Percentiles rank a stretch among this genome's conserved stretches.
Evolutionary conservation across 2,797 vertebrate genomes (phyloP).

Genomic region (Chloroceryle amazona): DNA sequence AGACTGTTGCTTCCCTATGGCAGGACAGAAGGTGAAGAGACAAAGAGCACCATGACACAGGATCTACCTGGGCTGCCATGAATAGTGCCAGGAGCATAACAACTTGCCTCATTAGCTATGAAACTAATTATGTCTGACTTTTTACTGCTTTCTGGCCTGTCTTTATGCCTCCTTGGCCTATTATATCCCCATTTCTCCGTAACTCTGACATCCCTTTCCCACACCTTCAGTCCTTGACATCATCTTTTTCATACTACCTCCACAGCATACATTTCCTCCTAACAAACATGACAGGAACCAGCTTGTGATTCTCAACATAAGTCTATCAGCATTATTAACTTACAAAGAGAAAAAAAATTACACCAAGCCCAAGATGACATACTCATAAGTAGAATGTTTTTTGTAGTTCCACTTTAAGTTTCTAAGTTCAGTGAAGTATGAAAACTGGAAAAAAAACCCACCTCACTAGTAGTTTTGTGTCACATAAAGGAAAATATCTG

Average conservation of each 20-base stretch:
- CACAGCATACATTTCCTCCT: neutral
- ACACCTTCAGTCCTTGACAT: neutral
- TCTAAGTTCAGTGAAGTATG: neutral
- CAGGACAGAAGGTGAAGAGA: neutral
- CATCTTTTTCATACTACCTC: neutral
- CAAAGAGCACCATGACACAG: neutral
- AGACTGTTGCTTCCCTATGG: accelerated
- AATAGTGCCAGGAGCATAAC: neutral
- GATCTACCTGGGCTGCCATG: neutral
- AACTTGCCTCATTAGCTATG: neutral
- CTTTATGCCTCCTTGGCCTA: neutral
- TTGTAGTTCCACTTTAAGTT: neutral
- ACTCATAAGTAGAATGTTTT: neutral
- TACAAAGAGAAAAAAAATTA: neutral
- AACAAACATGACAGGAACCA: neutral
- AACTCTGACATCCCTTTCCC: neutral
- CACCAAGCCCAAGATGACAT: neutral
- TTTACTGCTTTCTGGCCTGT: neutral
- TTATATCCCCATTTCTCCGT: neutral
- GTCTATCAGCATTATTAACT: neutral
- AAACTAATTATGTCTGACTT: neutral
- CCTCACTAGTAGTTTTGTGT: neutral
- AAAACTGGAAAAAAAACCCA: neutral
- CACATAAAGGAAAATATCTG: neutral
- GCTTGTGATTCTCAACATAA: neutral